phyloP scores from a whole-genome alignment of 2,888 invertebrate genomes.

The Cyrtodaria siliqua region DNA sequence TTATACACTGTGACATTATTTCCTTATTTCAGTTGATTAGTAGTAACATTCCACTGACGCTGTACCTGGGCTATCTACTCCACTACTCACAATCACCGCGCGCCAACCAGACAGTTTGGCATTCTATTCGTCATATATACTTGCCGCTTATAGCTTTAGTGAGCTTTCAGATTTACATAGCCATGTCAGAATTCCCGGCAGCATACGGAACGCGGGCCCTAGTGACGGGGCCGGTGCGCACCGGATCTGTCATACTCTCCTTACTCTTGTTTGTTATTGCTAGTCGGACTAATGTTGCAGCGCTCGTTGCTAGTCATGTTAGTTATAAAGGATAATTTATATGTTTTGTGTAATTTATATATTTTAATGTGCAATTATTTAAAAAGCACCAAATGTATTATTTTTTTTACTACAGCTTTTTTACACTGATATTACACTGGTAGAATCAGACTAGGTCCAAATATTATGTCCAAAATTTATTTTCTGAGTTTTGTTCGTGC shows the following conservation, averaged over 20 bases:
- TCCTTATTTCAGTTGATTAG: constrained; percentile 86
- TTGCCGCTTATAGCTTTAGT: constrained; percentile 73
- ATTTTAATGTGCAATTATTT: no score
- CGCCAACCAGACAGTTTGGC: constrained; percentile 32
- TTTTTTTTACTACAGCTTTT: no score
- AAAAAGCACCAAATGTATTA: no score
- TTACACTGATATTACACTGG: no score
- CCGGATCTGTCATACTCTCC: constrained; percentile 92
- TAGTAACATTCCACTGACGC: constrained; percentile 92
- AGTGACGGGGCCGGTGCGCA: constrained; percentile 92
- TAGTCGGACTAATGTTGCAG: constrained; percentile 31
- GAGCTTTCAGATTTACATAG: constrained; percentile 89
- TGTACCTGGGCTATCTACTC: constrained; percentile 90
- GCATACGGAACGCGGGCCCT: constrained; percentile 93
- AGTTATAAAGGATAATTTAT: no score
- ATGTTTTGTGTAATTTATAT: no score
- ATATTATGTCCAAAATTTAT: no score
- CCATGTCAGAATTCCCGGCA: constrained; percentile 90
- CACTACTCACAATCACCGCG: constrained; percentile 83
- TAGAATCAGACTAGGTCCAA: no score
- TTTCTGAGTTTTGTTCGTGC: no score
- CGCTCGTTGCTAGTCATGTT: neutral
- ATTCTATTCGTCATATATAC: constrained; percentile 60
- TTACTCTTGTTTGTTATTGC: constrained; percentile 86
- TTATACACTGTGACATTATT: no score